A percentile compares a stretch with the other conserved stretches of the same genome.
phyloP scores from a whole-genome alignment of 1,140 invertebrate genomes.

The Euschistus heros region DNA sequence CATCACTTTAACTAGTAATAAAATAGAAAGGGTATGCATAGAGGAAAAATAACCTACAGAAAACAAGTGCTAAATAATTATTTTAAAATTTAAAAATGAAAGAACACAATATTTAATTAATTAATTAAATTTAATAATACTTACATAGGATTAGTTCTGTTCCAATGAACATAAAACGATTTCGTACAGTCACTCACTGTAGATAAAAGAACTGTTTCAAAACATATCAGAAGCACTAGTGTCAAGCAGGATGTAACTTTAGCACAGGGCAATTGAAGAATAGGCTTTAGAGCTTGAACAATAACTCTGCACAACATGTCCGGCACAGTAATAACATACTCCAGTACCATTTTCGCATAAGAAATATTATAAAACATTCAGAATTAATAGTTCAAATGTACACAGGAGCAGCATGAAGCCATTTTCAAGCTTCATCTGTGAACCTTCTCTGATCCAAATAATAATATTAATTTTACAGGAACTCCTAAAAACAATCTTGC shows the following conservation, averaged over 20 bases:
- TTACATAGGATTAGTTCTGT: conserved; percentile 71
- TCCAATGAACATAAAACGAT: conserved; percentile 75
- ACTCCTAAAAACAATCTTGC: background rate
- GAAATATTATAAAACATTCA: conserved; percentile 4
- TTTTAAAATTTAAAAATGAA: too few species aligned
- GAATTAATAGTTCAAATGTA: conserved; percentile 13
- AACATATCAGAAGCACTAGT: conserved; percentile 58
- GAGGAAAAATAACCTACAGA: too few species aligned
- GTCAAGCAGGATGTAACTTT: conserved; percentile 49
- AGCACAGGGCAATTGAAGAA: conserved; percentile 31
- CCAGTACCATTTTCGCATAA: conserved; percentile 27
- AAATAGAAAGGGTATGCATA: too few species aligned
- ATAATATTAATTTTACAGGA: background rate
- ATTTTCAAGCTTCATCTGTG: conserved; percentile 26
- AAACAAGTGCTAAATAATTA: too few species aligned
- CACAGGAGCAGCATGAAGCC: conserved; percentile 22
- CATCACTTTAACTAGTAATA: too few species aligned
- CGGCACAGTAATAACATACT: conserved; percentile 25
- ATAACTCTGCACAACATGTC: conserved; percentile 25
- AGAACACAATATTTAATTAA: background rate
- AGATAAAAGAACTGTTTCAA: conserved; percentile 63
- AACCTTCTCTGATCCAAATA: conserved; percentile 16
- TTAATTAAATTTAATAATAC: conserved; percentile 32
- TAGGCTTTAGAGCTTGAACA: conserved; percentile 24
- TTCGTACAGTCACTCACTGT: conserved; percentile 67